Evolutionary conservation across 2,113 vertebrate species (phyloP), one percentile per base, ranked within the genome.

Genomic region (Mellivora capensis): DNA sequence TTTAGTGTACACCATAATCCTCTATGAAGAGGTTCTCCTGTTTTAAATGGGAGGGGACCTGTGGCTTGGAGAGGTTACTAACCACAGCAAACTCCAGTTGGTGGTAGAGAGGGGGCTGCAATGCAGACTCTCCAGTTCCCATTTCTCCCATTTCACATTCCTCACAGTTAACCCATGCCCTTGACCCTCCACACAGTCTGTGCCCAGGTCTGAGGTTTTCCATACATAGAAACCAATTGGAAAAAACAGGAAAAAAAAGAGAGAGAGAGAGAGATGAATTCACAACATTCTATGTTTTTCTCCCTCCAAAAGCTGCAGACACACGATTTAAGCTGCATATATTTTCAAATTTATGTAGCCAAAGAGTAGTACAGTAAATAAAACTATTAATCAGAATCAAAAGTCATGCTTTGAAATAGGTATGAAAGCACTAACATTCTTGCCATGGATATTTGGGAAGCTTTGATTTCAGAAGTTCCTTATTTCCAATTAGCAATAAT

Each of bases 381-480:
- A 12, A 81, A 87, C 37, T 82, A 23, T 31, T 64, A 72, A 93
- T 42, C 49, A 87, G 54, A 71, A 2, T 77, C 29, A 80, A 49
- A 49, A 74, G 77, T 13, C 76, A 67, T 25, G 29, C 9, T 76
- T 69, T 47, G 77, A 47, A 61, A 57, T 25, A 44, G 64, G 67
- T 69, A 13, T 7, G 59, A 77, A 1, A 39, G 20, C 9, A 86
- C 49, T 79, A 57, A 39, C 64, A 57, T 91, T 64, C 52, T 83
- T 80, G 47, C n/a, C 20, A n/a, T 23, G 49, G 44, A 59, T 72
- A 84, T 71, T 21, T 37, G 39, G 29, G 42, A 82, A 44, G 52
- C 39, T 94, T 72, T 89, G 10, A 83, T 49, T 79, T 74, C 20
- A 82, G 67, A 89, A 94, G 47, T 54, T 31, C 89, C 85, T 86